A percentile compares a stretch with the other conserved stretches of the same genome.
phyloP scores from a whole-genome alignment of 2,113 vertebrate species.

The Murina feae region DNA sequence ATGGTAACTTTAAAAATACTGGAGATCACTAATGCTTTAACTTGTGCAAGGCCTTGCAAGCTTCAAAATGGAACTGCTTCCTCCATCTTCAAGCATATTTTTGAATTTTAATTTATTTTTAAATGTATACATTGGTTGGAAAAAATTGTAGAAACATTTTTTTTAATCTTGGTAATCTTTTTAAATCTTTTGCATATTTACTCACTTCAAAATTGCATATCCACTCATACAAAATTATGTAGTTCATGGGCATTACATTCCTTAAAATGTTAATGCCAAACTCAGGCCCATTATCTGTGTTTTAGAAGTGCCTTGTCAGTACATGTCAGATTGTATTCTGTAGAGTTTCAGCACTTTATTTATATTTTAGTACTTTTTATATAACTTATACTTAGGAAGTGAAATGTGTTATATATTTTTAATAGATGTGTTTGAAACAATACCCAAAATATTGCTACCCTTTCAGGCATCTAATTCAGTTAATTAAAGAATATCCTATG shows the following conservation, averaged over 20 bases:
- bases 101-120: not conserved
- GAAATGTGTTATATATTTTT: not conserved
- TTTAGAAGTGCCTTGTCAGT: not conserved
- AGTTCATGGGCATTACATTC: not conserved
- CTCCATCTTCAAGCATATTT: not conserved
- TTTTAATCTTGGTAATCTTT: not conserved
- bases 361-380: not conserved
- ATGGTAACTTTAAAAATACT: not conserved
- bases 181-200: not conserved
- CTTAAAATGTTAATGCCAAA: not conserved
- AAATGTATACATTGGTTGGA: not conserved
- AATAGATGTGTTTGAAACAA: not conserved
- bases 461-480: not conserved
- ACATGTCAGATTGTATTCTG: not conserved
- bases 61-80: not conserved
- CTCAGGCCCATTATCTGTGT: not conserved
- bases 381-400: not conserved
- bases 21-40: not conserved
- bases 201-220: not conserved
- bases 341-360: slow-evolving; percentile 5
- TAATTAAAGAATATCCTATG: not conserved
- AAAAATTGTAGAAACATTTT: not conserved
- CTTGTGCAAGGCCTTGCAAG: not conserved
- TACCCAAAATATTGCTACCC: not conserved
- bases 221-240: not conserved